Conservation (phyloP, 2,888 invertebrate species). For the Gonocerus acuteangulatus region DNA sequence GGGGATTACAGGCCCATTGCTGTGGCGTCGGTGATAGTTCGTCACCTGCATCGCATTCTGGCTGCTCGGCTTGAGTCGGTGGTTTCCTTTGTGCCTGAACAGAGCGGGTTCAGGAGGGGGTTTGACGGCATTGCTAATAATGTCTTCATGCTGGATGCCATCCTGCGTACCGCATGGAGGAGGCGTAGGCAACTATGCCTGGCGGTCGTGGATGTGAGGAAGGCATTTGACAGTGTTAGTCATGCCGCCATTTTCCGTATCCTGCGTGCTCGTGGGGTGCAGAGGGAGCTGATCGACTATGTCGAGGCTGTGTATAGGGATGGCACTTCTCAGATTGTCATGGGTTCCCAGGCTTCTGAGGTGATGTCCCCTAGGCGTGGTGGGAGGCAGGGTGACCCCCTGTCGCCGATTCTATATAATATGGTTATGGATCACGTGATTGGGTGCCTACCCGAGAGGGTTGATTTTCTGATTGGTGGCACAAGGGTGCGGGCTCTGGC, state of each 20-base stretch:
- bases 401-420: conserved; percentile 43
- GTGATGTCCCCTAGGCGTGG: conserved; percentile 38
- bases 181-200: neutral
- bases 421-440: conserved; percentile 33
- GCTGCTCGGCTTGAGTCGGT: conserved; percentile 29
- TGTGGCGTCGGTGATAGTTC: conserved; percentile 27
- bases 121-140: neutral
- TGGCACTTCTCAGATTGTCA: neutral
- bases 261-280: conserved; percentile 41
- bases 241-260: conserved; percentile 39
- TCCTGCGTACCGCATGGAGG: neutral
- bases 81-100: neutral
- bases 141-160: neutral
- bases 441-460: neutral
- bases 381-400: conserved; percentile 44
- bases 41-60: conserved; percentile 32
- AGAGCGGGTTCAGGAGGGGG: neutral
- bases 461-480: neutral
- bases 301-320: conserved; percentile 40
- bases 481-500: conserved; percentile 40
- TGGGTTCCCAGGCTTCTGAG: neutral
- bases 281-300: conserved; percentile 40
- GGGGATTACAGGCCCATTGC: conserved; percentile 22
- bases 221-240: conserved; percentile 44
- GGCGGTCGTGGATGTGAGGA: conserved; percentile 42